Evolutionary conservation across 1,140 invertebrate species (phyloP), one percentile per base, ranked within the genome.

Genomic region (Ostrea edulis): DNA sequence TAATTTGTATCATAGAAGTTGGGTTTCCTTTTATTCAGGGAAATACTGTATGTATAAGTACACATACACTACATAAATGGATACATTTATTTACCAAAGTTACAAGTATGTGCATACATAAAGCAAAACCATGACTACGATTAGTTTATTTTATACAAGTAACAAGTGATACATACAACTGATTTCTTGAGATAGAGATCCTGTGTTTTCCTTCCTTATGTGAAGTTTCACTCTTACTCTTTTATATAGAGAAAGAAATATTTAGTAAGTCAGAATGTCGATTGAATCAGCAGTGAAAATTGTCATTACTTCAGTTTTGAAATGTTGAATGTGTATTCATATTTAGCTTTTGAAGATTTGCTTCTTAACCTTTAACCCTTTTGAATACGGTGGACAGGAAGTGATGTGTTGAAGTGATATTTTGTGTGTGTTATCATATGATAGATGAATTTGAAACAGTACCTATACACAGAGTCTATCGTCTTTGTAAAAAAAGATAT

Each of bases 241-340:
- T 62, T 77, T 77, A 77, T 77, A 11, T 77, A 77, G 68, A 77
- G 68, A 77, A 77, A 77, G 68, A 77, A 77, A 25, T 77, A 22
- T 77, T 77, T 77, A 77, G 68, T 77, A 77, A 77, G 68, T 77
- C 68, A 29, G 25, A 12, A 14, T 77, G 68, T 77, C 68, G 11
- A 77, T 77, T 77, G 68, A 29, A 77, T 29, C 68, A 77, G 68
- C 29, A 8, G 25, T 77, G 25, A 29, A 29, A 17, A 29, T 77
- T 22, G 12, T 29, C 25, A 35, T 22, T 35, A 11, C 29, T 77
- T 77, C 25, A 29, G 22, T 29, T 29, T 35, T 77, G 14, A 35
- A 77, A 77, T 77, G 22, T 29, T 25, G 25, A 35, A 25, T 29
- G 9, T 29, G 9, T 77, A 77, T 77, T 77, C 12, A 29, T 62